Base-by-base conservation (phyloP, 2,113 vertebrate species). In the Nipponia nippon region DNA sequence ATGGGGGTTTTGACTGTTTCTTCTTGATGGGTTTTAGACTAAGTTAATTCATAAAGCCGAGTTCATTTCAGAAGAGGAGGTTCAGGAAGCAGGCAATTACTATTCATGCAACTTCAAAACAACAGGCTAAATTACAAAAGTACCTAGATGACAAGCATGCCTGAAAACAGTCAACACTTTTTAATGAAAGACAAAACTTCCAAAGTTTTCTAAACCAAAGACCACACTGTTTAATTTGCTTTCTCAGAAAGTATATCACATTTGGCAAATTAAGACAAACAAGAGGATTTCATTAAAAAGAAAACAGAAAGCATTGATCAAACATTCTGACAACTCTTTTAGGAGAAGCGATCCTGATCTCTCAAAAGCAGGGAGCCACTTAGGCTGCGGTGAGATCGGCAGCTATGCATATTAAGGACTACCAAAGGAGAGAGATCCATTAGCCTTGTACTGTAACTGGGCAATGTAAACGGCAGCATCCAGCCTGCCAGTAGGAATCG, bases 361-460 rank as follows among this genome's bases (percentile, higher is more conserved):
- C 62, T 72, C 16, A 11, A 80, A 97, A 97, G 95, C 62, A 66
- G 82, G 96, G 97, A 98, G 97, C 49, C 92, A 97, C 98, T 98
- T 98, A 98, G 69, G 93, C 62, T 96, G 98, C 96, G 94, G 85
- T 95, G 90, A 96, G 95, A 92, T 95, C 90, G 97, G 89, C 81
- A 97, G 95, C 98, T 98, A 97, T 96, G 90, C 97, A 96, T 56
- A 0, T 12, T 14, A 0, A 83, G 97, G 95, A 97, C 84, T 76
- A 29, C 16, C 19, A 93, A 52, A 83, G 97, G 93, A 96, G 53
- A 95, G 38, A 79, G 66, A 94, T 97, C 95, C 36, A 50, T 96
- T 97, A 97, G 97, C 95, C 19, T 88, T 42, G 22, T 61, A 90
- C 98, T 98, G 98, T 98, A 98, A 98, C 97, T 98, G 95, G 97